These are phyloP conservation scores for Drosophila takahashii DNA, from an alignment of 1,140 invertebrate species.

Conservation along the genomic window DNA sequence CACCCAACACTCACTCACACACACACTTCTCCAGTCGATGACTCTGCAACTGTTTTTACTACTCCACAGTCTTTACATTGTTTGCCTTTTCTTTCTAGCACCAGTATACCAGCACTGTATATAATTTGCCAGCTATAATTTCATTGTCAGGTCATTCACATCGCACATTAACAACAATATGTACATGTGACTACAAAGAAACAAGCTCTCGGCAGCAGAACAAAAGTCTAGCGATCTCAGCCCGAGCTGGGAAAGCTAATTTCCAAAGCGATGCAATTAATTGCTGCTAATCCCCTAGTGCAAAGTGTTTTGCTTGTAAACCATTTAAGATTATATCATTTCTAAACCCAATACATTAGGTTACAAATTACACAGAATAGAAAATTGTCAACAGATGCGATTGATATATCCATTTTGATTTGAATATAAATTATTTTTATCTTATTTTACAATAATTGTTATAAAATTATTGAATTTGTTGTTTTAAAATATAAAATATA, in stretches of 20 bases:
- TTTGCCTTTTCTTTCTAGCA: constrained; percentile 14
- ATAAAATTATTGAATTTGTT: too few relatives aligned
- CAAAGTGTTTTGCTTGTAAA: not conserved
- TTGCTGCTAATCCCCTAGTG: not conserved
- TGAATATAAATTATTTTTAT: too few relatives aligned
- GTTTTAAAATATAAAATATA: too few relatives aligned
- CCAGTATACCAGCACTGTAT: not conserved
- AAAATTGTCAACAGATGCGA: too few relatives aligned
- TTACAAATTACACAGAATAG: too few relatives aligned
- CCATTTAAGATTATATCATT: not conserved
- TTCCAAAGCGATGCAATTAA: not conserved
- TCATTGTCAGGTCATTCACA: constrained; percentile 50
- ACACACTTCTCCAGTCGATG: constrained; percentile 19
- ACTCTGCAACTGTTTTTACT: constrained; percentile 49
- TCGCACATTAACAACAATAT: constrained; percentile 26
- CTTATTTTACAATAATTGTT: too few relatives aligned
- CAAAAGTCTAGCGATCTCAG: constrained; percentile 12
- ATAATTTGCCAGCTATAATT: constrained; percentile 42
- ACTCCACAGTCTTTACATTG: constrained; percentile 11
- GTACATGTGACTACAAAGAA: constrained; percentile 12
- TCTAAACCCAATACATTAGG: too few relatives aligned
- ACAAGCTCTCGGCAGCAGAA: constrained; percentile 13
- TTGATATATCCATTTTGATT: too few relatives aligned
- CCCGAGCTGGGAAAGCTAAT: not conserved
- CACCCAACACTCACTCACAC: not conserved